Evolutionary conservation across 1,140 invertebrate species (phyloP).

Genomic region (Papilio glaucus): DNA sequence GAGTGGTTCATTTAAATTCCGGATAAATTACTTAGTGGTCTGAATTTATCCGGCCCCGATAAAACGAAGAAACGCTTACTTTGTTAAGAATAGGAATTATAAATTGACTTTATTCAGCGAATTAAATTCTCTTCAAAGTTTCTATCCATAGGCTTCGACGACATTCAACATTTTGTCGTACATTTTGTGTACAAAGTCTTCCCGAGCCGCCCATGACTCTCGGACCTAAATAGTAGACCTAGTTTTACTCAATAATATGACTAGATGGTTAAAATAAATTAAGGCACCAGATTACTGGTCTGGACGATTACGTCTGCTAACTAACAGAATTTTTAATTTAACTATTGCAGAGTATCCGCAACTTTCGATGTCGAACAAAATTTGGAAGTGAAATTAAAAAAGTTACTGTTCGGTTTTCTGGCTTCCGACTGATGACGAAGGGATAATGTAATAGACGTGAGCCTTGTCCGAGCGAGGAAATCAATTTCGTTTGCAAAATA

Average conservation of each 20-base stretch:
- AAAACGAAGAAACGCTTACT: constrained; percentile 30
- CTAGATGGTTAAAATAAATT: neutral
- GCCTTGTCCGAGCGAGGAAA: neutral
- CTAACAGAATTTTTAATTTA: constrained; percentile 14
- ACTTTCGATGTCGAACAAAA: constrained; percentile 20
- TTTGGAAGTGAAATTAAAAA: constrained; percentile 25
- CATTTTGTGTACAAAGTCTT: no score
- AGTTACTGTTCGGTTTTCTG: constrained; percentile 12
- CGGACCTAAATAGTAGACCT: no score
- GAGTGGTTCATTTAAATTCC: constrained; percentile 65
- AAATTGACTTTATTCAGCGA: neutral
- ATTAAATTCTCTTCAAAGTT: neutral
- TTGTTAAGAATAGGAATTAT: constrained; percentile 23
- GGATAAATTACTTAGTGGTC: constrained; percentile 69
- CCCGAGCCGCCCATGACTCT: no score
- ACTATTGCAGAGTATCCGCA: neutral
- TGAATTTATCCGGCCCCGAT: constrained; percentile 45
- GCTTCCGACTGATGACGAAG: constrained; percentile 5
- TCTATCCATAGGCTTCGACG: no score
- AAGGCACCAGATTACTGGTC: neutral
- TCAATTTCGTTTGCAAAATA: neutral
- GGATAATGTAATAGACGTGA: neutral
- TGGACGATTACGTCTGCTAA: no score
- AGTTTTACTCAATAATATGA: no score
- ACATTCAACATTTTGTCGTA: no score